phyloP scores from a whole-genome alignment of 2,888 invertebrate genomes.

The Acanthopleura granulata region DNA sequence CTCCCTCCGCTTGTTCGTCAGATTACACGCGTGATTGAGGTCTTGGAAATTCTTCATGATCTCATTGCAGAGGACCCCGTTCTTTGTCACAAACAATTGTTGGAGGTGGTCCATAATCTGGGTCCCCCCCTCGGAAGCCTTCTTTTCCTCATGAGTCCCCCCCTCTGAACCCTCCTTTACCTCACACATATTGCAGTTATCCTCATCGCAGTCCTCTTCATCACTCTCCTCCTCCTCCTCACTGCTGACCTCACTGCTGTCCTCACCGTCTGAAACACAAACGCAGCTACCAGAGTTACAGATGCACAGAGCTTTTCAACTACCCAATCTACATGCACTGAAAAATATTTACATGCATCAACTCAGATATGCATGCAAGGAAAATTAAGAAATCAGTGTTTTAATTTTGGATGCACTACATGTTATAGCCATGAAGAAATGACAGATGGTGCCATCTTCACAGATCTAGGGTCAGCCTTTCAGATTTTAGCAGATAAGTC shows the following conservation, averaged over 20 bases:
- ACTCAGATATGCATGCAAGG: too few relatives aligned
- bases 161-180: conserved; percentile 15
- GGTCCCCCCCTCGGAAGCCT: conserved; percentile 19
- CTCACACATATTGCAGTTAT: conserved; percentile 25
- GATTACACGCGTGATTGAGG: conserved; percentile 22
- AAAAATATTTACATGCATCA: too few relatives aligned
- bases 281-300: not conserved
- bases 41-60: conserved; percentile 33
- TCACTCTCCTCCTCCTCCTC: conserved; percentile 24
- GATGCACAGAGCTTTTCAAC: too few relatives aligned
- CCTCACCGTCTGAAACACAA: too few relatives aligned
- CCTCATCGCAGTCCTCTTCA: conserved; percentile 23
- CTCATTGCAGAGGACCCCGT: conserved; percentile 33
- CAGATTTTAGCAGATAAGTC: too few relatives aligned
- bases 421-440: too few relatives aligned
- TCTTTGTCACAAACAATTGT: conserved; percentile 35
- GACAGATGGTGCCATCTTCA: too few relatives aligned
- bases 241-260: not conserved
- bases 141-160: conserved; percentile 20
- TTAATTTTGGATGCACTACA: too few relatives aligned
- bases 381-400: too few relatives aligned
- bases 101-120: conserved; percentile 21
- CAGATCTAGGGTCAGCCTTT: too few relatives aligned
- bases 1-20: not conserved
- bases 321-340: too few relatives aligned